Conservation (phyloP, 2,888 invertebrate genomes). For the Eupelmus urozonus region DNA sequence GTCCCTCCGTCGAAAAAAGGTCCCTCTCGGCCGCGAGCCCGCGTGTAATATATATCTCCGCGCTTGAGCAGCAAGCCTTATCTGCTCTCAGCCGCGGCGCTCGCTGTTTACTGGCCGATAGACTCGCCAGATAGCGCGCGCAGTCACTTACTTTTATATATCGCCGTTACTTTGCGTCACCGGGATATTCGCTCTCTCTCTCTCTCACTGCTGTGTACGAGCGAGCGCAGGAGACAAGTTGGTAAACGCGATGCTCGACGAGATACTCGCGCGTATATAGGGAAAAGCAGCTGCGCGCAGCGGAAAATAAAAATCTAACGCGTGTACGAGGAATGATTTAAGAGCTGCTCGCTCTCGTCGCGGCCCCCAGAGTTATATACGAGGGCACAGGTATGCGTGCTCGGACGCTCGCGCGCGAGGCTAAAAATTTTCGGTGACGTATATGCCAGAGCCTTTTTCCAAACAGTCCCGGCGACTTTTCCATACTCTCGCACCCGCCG, state of each 20-base stretch:
- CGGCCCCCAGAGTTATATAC: too few species aligned
- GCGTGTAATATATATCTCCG: constrained; percentile 75
- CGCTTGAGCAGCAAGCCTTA: constrained; percentile 74
- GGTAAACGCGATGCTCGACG: constrained; percentile 10
- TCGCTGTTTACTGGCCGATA: constrained; percentile 77
- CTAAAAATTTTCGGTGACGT: constrained; percentile 2
- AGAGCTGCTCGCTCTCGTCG: too few species aligned
- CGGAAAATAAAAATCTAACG: neutral
- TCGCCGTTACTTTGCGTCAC: constrained; percentile 72
- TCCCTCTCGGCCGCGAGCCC: constrained; percentile 47
- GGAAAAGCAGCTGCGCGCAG: constrained; percentile 1
- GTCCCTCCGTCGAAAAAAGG: too few species aligned
- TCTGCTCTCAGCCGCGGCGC: constrained; percentile 65
- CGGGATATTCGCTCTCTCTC: constrained; percentile 21
- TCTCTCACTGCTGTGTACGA: neutral
- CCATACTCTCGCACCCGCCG: too few species aligned
- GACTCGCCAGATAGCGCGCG: constrained; percentile 75
- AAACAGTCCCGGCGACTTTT: too few species aligned
- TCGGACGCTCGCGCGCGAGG: neutral
- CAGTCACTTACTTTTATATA: constrained; percentile 74
- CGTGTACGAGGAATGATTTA: constrained; percentile 30
- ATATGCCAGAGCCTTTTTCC: too few species aligned
- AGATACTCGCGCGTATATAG: neutral
- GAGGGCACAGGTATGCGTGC: neutral
- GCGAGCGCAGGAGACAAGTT: constrained; percentile 4